These are phyloP conservation scores for Oplegnathus fasciatus DNA, from an alignment of 2,113 vertebrate species.

Conservation along the genomic window DNA sequence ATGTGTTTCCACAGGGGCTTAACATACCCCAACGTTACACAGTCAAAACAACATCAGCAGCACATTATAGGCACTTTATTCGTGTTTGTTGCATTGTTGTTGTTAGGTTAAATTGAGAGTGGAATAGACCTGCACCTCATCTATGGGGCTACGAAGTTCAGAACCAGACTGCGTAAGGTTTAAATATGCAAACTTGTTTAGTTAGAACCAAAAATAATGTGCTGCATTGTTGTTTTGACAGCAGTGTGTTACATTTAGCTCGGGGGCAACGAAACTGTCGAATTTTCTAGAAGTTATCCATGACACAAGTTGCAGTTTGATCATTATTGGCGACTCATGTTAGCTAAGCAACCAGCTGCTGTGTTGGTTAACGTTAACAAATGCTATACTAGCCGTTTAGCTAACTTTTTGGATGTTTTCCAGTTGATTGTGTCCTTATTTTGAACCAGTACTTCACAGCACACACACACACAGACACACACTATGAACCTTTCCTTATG, in stretches of 20 bases:
- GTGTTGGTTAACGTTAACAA: conserved; percentile 59
- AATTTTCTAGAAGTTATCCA: conserved; percentile 6
- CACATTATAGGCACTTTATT: not conserved
- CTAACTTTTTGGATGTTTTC: conserved; percentile 76
- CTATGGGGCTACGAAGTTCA: conserved; percentile 21
- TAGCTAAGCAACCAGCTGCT: conserved; percentile 56
- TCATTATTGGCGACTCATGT: conserved; percentile 36
- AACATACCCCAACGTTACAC: not conserved
- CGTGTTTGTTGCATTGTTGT: conserved; percentile 3
- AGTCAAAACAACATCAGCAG: not conserved
- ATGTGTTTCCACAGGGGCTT: conserved; percentile 2
- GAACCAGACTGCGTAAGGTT: not conserved
- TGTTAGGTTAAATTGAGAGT: not conserved
- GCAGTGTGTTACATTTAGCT: not conserved
- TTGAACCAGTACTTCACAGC: conserved; percentile 15
- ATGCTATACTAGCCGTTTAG: conserved; percentile 62
- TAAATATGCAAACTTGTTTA: conserved; percentile 21
- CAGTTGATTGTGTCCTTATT: conserved; percentile 62
- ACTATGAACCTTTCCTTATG: not conserved
- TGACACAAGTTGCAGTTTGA: conserved; percentile 17
- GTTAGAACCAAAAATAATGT: not conserved
- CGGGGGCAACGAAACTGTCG: conserved; percentile 9
- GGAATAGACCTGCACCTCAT: not conserved
- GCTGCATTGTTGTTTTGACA: conserved; percentile 3
- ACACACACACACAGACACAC: not conserved